Conservation (phyloP, 2,797 vertebrate genomes). For the Mormyrus proboscirostris region DNA sequence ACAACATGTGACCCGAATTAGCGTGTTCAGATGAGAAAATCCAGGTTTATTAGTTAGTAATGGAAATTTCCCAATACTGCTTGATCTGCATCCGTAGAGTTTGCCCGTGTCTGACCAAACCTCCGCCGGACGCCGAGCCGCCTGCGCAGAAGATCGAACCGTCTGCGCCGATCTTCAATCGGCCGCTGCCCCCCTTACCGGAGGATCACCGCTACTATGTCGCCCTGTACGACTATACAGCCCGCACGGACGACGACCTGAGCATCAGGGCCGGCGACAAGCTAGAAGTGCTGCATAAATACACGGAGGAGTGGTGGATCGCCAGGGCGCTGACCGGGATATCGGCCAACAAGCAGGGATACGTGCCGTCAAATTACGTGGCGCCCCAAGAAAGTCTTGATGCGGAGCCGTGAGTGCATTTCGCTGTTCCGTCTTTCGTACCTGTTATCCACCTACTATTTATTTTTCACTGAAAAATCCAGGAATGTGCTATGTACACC, state of each 20-base stretch:
- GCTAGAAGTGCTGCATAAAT: conserved; percentile 64
- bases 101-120: conserved; percentile 39
- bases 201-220: conserved; percentile 51
- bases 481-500: background rate
- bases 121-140: background rate
- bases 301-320: conserved; percentile 75
- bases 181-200: conserved; percentile 30
- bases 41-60: conserved; percentile 10
- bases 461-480: background rate
- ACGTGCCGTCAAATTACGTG: conserved; percentile 87
- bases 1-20: background rate
- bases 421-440: conserved; percentile 24
- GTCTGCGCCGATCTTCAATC: background rate
- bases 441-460: background rate
- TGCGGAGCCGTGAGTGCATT: conserved; percentile 78
- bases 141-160: background rate
- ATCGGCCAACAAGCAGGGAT: conserved; percentile 58
- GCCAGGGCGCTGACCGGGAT: conserved; percentile 61
- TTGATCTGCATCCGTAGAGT: conserved; percentile 38
- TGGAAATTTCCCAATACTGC: conserved; percentile 34
- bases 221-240: conserved; percentile 78
- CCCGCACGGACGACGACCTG: conserved; percentile 79
- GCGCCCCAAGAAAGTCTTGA: conserved; percentile 74
- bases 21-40: background rate
- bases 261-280: conserved; percentile 74